These are phyloP conservation scores for Alsophila aescularia DNA, from an alignment of 2,888 invertebrate species.

Conservation along the genomic window DNA sequence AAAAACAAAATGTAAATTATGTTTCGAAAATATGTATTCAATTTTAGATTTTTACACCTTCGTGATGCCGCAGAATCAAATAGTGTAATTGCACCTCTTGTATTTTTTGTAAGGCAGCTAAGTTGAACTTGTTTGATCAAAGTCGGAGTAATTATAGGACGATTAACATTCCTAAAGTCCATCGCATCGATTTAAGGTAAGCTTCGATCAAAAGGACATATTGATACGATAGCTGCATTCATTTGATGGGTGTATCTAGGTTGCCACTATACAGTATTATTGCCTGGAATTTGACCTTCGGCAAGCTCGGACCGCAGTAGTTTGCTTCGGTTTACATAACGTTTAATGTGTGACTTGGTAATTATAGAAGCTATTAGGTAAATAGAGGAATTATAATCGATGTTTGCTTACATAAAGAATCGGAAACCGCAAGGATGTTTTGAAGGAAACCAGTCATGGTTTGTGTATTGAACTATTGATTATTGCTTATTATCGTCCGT, in stretches of 20 bases:
- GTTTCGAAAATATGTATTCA: too few species aligned
- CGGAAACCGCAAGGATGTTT: slow-evolving; percentile 12
- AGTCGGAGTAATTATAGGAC: slow-evolving; percentile 46
- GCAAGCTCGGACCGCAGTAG: slow-evolving; percentile 44
- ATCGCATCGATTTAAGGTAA: slow-evolving; percentile 48
- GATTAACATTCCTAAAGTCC: slow-evolving; percentile 52
- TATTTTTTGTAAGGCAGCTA: slow-evolving; percentile 2
- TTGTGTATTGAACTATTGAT: slow-evolving; percentile 8
- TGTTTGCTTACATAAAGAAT: slow-evolving; percentile 4
- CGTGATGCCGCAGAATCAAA: background rate
- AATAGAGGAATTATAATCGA: slow-evolving; percentile 25
- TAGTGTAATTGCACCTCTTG: background rate
- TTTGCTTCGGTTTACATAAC: slow-evolving; percentile 39
- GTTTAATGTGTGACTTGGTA: slow-evolving; percentile 40
- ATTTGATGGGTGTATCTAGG: slow-evolving; percentile 70
- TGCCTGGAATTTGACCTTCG: slow-evolving; percentile 68
- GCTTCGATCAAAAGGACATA: slow-evolving; percentile 53
- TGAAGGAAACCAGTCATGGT: slow-evolving; percentile 10
- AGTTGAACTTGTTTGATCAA: slow-evolving; percentile 34
- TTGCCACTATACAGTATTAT: slow-evolving; percentile 70
- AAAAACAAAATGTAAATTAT: too few species aligned
- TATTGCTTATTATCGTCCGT: too few species aligned
- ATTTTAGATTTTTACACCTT: background rate
- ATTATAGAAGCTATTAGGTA: slow-evolving; percentile 39
- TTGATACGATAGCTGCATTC: slow-evolving; percentile 56